phyloP scores from a whole-genome alignment of 1,140 invertebrate genomes.

The Drosophila pallidifrons region DNA sequence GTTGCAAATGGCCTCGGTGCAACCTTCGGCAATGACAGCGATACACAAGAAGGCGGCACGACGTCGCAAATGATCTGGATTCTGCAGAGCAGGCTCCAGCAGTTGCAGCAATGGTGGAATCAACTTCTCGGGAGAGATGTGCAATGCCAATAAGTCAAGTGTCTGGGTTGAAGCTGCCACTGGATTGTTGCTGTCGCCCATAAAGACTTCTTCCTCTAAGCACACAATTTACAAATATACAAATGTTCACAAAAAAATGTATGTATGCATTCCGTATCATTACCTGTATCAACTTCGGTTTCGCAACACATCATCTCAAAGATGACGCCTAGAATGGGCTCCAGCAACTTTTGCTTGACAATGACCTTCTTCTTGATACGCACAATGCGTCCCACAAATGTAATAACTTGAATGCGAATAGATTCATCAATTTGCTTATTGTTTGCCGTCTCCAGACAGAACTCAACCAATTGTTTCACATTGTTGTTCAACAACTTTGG shows the following conservation, averaged over 20 bases:
- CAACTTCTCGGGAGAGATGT: constrained; percentile 92
- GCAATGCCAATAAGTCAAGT: constrained; percentile 90
- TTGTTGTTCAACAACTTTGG: constrained; percentile 88
- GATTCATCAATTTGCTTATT: constrained; percentile 87
- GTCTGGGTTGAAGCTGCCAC: constrained; percentile 90
- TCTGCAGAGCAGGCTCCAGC: constrained; percentile 88
- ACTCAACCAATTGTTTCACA: constrained; percentile 88
- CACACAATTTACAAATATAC: background rate
- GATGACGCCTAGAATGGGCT: constrained; percentile 89
- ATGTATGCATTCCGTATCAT: constrained; percentile 81
- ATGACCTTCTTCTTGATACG: constrained; percentile 91
- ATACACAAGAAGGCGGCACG: constrained; percentile 91
- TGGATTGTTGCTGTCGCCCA: constrained; percentile 83
- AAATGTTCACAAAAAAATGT: background rate
- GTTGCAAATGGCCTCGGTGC: constrained; percentile 90
- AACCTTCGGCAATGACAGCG: constrained; percentile 92
- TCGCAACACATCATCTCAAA: constrained; percentile 89
- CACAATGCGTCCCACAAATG: constrained; percentile 88
- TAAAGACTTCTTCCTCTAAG: constrained; percentile 47
- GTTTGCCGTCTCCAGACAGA: constrained; percentile 88
- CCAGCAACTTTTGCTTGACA: constrained; percentile 90
- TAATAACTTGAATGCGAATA: constrained; percentile 89
- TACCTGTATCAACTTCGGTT: constrained; percentile 87
- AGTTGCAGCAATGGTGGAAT: constrained; percentile 89
- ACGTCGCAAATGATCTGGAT: constrained; percentile 86